phyloP scores from a whole-genome alignment of 2,888 invertebrate genomes.

The Lasiommata megera region DNA sequence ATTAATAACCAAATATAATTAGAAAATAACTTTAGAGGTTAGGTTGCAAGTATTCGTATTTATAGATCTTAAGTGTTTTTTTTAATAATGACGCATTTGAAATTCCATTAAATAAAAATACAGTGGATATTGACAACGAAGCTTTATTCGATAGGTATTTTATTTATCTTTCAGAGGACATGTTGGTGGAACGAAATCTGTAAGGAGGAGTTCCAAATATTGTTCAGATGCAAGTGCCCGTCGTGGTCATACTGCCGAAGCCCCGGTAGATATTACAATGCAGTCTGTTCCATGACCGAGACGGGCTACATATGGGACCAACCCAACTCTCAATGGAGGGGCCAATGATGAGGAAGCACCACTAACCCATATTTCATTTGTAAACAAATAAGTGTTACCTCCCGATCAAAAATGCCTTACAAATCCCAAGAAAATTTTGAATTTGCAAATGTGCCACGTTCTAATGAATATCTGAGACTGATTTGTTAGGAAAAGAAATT shows the following conservation, averaged over 20 bases:
- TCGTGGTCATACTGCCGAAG: slow-evolving; percentile 93
- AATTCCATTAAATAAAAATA: too few relatives aligned
- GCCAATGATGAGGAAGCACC: slow-evolving; percentile 45
- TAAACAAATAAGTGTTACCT: slow-evolving; percentile 16
- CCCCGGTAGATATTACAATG: slow-evolving; percentile 94
- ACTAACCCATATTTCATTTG: slow-evolving; percentile 14
- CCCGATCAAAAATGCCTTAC: slow-evolving; percentile 21
- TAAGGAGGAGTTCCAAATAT: slow-evolving; percentile 93
- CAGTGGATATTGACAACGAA: too few relatives aligned
- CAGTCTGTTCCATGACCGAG: slow-evolving; percentile 93
- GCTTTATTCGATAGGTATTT: neutral
- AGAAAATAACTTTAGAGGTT: neutral
- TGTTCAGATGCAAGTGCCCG: slow-evolving; percentile 93
- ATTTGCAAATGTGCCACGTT: slow-evolving; percentile 50
- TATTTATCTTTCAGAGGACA: slow-evolving; percentile 84
- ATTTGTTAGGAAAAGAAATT: slow-evolving; percentile 61
- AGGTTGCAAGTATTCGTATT: neutral
- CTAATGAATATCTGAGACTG: slow-evolving; percentile 72
- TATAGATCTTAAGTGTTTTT: too few relatives aligned
- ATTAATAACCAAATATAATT: neutral
- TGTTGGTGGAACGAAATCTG: slow-evolving; percentile 98
- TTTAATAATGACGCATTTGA: too few relatives aligned
- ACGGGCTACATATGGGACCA: slow-evolving; percentile 96
- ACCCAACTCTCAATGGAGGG: slow-evolving; percentile 80
- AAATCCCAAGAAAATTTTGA: slow-evolving; percentile 14